These are phyloP conservation scores for Amiota communis DNA, from an alignment of 2,888 invertebrate genomes.

Conservation along the genomic window DNA sequence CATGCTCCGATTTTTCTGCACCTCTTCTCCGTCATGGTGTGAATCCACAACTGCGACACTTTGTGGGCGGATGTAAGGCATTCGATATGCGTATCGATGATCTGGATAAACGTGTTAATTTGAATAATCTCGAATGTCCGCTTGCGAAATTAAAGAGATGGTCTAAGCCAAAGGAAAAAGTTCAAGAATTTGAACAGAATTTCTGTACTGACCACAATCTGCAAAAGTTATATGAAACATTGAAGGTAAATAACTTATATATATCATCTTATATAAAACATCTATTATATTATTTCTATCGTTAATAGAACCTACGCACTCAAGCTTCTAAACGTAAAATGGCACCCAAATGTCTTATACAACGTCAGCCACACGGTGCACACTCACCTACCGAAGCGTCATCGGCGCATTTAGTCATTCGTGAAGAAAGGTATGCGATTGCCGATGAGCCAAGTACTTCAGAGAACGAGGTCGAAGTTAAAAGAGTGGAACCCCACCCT, in stretches of 20 bases:
- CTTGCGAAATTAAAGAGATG: conserved; percentile 64
- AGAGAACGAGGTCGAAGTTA: too few species aligned
- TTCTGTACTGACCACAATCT: conserved; percentile 69
- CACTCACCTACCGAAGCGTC: background rate
- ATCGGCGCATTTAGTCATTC: background rate
- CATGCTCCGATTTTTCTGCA: conserved; percentile 78
- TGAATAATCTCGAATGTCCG: conserved; percentile 60
- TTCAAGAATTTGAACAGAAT: conserved; percentile 67
- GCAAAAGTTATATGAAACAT: conserved; percentile 66
- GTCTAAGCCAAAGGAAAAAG: conserved; percentile 66
- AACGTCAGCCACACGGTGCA: conserved; percentile 32
- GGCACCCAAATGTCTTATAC: conserved; percentile 60
- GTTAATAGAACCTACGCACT: conserved; percentile 57
- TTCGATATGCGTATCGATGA: conserved; percentile 69
- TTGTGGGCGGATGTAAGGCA: conserved; percentile 57
- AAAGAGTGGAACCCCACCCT: background rate
- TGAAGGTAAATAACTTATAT: conserved; percentile 53
- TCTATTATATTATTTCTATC: background rate
- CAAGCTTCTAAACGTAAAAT: conserved; percentile 52
- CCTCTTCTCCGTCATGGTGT: conserved; percentile 79
- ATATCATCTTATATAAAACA: too few species aligned
- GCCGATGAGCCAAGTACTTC: accelerated
- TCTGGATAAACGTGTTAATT: conserved; percentile 61
- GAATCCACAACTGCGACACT: conserved; percentile 78
- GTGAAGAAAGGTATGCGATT: background rate